Conservation (phyloP, 2,797 vertebrate species). For the Catharus ustulatus region DNA sequence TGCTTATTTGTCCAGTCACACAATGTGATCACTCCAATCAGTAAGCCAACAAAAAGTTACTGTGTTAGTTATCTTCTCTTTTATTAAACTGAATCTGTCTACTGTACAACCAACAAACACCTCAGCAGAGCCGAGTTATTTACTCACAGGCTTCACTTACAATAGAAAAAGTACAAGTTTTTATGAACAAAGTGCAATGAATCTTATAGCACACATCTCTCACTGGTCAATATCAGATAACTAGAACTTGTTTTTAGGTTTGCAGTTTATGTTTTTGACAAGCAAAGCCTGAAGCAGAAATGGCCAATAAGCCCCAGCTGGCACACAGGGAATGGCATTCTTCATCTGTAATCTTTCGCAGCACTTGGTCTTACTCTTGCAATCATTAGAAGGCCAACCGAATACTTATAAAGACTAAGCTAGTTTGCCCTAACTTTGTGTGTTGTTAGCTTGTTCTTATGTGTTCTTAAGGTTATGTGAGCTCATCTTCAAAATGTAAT, state of each 20-base stretch:
- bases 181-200: background rate
- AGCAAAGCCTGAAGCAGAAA: background rate
- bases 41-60: background rate
- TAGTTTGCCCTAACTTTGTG: background rate
- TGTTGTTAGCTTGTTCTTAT: background rate
- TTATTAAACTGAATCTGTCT: background rate
- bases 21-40: background rate
- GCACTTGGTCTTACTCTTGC: background rate
- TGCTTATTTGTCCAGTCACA: background rate
- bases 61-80: background rate
- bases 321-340: background rate
- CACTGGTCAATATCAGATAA: background rate
- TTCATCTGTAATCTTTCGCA: background rate
- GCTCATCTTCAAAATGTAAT: background rate
- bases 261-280: background rate
- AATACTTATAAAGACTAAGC: background rate
- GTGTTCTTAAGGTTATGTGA: background rate
- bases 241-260: background rate
- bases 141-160: background rate
- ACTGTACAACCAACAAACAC: background rate
- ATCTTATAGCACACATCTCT: background rate
- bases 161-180: background rate
- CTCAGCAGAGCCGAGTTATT: background rate
- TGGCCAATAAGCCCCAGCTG: background rate
- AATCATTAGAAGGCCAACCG: background rate